Conservation (phyloP, 2,797 vertebrate genomes). For the Hemitrygon akajei region DNA sequence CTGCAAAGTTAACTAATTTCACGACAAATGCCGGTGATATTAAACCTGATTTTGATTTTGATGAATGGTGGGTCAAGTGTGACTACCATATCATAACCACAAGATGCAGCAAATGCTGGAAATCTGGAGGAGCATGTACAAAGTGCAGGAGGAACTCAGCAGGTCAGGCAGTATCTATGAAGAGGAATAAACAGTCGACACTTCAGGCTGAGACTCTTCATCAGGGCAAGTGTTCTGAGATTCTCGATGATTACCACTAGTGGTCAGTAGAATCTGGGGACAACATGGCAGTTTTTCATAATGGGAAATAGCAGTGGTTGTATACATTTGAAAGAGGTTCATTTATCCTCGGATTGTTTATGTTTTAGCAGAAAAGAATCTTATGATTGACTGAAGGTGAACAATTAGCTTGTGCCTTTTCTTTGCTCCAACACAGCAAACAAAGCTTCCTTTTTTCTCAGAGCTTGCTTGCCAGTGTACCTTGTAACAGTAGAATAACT, state of each 20-base stretch:
- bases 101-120: too few species aligned
- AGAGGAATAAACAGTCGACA: too few species aligned
- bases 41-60: too few species aligned
- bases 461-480: neutral
- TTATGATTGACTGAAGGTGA: neutral
- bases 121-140: too few species aligned
- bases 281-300: neutral
- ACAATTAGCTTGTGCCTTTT: neutral
- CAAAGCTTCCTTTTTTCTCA: constrained; percentile 5
- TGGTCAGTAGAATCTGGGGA: neutral
- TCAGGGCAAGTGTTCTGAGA: neutral
- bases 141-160: too few species aligned
- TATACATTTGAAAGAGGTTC: neutral
- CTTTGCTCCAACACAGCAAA: neutral
- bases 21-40: too few species aligned
- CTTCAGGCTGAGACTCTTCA: too few species aligned
- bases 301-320: neutral
- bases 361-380: neutral
- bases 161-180: too few species aligned
- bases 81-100: neutral
- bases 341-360: neutral
- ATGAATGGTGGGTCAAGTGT: too few species aligned
- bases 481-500: constrained; percentile 6
- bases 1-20: too few species aligned
- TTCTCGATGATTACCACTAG: neutral